Conservation (phyloP, 2,888 invertebrate species). For the Panzeria rudis region DNA sequence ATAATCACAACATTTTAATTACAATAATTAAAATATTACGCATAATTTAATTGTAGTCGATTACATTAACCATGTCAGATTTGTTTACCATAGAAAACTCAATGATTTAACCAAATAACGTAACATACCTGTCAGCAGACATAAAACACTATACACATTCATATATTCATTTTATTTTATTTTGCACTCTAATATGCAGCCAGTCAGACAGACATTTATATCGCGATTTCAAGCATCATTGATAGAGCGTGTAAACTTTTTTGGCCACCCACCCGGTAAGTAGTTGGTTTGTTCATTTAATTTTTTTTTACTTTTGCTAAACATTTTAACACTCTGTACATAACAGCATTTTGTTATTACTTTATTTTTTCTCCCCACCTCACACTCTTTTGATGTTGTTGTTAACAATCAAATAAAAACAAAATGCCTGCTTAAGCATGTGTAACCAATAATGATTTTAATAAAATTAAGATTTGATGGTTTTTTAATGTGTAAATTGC, state of each 20-base stretch:
- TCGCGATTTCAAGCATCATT: slow-evolving; percentile 70
- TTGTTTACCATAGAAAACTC: slow-evolving; percentile 21
- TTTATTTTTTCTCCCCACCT: slow-evolving; percentile 22
- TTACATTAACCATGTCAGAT: slow-evolving; percentile 20
- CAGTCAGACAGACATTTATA: slow-evolving; percentile 43
- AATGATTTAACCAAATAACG: slow-evolving; percentile 29
- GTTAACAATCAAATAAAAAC: slow-evolving; percentile 31
- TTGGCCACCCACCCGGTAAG: slow-evolving; percentile 62
- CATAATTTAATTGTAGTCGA: slow-evolving; percentile 27
- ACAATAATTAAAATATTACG: slow-evolving; percentile 37
- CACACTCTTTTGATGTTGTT: slow-evolving; percentile 7
- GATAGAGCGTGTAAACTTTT: slow-evolving; percentile 71
- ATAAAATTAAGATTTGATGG: slow-evolving; percentile 45
- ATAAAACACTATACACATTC: slow-evolving; percentile 18
- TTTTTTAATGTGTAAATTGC: slow-evolving; percentile 57
- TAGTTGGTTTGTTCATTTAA: not conserved
- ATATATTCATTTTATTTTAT: too few species aligned
- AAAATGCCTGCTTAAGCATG: slow-evolving; percentile 66
- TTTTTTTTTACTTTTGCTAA: slow-evolving; percentile 19
- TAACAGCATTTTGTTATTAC: slow-evolving; percentile 18
- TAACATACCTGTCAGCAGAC: slow-evolving; percentile 33
- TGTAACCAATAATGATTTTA: slow-evolving; percentile 66
- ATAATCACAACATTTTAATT: not conserved
- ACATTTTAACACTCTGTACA: slow-evolving; percentile 59
- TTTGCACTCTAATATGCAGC: slow-evolving; percentile 38